Evolutionary conservation across 2,797 vertebrate species (phyloP), one percentile per base, ranked within the genome.

Genomic region (Lateolabrax maculatus): DNA sequence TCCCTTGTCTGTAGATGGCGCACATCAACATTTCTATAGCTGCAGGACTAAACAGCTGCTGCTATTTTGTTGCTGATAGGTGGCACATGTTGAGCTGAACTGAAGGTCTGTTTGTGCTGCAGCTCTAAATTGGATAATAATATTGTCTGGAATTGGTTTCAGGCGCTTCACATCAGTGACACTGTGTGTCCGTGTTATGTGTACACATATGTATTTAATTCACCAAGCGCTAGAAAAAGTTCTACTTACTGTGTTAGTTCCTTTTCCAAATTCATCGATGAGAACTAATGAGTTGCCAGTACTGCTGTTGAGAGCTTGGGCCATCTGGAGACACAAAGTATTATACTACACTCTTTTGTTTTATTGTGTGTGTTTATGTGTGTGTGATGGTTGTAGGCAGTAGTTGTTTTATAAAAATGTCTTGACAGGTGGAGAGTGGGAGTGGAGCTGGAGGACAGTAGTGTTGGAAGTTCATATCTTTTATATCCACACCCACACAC

Each of bases 211-310:
- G 74, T 39, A 56, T 72, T 74, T 64, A 48, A 80, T 83, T 86
- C 46, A 76, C 67, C 77, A 64, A 67, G 43, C 25, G 29, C 72
- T 68, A 71, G 68, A 85, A 80, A 49, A 80, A 48, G 15, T 39
- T 75, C 39, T 61, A 71, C 96, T 96, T 91, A 98, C 93, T 29
- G 98, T 98, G 92, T 99, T 99, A 68, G 98, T 99, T 76, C 98
- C 98, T 95, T 99, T 99, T 89, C 98, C 98, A 92, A 99, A 99
- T 90, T 99, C 98, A 93, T 99, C 98, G 56, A 99, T 96, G 77
- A 99, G 96, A 71, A 99, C 96, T 84, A 99, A 95, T 34, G 98
- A 99, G 77, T 91, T 95, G 64, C 96, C 96, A 1, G 97, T 97
- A 88, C 97, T 96, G 88, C 96, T 95, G 94, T 97, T 99, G 71